Evolutionary conservation across 1,140 invertebrate species (phyloP).

Genomic region (Branchinecta lindahli): DNA sequence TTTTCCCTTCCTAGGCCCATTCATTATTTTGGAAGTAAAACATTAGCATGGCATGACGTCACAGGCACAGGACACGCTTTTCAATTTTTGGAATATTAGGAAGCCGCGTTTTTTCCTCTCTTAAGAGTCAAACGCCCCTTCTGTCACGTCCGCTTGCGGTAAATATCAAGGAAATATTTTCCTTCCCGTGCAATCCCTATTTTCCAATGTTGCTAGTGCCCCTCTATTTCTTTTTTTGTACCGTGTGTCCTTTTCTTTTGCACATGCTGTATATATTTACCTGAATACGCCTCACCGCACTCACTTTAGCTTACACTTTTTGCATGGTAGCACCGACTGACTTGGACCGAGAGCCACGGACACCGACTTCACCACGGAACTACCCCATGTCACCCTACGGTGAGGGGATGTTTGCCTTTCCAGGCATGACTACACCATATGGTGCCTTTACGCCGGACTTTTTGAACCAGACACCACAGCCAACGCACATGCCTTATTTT

Average conservation of each 20-base stretch:
- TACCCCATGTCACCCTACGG: background rate
- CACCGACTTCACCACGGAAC: background rate
- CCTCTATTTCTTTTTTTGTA: background rate
- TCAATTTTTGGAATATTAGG: too few species aligned
- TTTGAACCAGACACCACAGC: background rate
- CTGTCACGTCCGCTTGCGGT: too few species aligned
- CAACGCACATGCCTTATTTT: background rate
- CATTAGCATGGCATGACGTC: too few species aligned
- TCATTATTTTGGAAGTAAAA: too few species aligned
- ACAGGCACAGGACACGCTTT: too few species aligned
- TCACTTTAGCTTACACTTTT: background rate
- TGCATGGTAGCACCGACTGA: background rate
- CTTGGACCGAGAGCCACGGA: slow-evolving; percentile 4
- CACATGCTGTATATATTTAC: too few species aligned
- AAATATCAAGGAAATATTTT: too few species aligned
- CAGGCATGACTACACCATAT: background rate
- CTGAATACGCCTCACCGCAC: too few species aligned
- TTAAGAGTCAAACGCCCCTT: too few species aligned
- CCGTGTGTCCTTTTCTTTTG: background rate
- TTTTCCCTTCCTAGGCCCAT: too few species aligned
- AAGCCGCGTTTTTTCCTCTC: too few species aligned
- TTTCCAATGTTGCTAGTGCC: background rate
- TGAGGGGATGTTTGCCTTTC: background rate
- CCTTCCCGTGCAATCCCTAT: too few species aligned
- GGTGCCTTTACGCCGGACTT: background rate